phyloP scores from a whole-genome alignment of 1,140 invertebrate species.

The Cecropterus lyciades region DNA sequence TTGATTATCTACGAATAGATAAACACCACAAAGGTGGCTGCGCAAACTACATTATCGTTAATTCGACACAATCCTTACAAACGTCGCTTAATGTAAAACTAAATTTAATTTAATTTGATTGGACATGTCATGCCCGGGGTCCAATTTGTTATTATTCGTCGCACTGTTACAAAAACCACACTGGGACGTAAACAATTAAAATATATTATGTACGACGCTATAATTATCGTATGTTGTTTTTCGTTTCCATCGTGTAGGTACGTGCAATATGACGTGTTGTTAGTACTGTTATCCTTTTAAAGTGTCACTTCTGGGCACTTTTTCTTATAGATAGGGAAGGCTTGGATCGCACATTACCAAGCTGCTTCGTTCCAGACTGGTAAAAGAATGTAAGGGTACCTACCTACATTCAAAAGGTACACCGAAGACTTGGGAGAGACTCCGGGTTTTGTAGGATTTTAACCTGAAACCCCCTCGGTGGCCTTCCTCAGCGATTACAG shows the following conservation, averaged over 20 bases:
- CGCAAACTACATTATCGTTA: constrained; percentile 34
- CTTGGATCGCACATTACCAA: too few species aligned
- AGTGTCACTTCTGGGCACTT: too few species aligned
- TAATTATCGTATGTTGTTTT: constrained; percentile 43
- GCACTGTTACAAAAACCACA: constrained; percentile 61
- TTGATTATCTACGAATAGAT: constrained; percentile 1
- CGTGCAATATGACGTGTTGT: too few species aligned
- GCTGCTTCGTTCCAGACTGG: too few species aligned
- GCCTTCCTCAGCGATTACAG: too few species aligned
- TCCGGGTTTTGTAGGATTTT: too few species aligned
- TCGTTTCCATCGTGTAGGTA: constrained; percentile 5
- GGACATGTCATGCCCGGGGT: constrained; percentile 53
- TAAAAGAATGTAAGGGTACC: too few species aligned
- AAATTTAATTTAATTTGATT: constrained; percentile 63
- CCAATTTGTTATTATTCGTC: constrained; percentile 66
- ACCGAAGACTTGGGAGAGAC: too few species aligned
- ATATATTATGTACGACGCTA: constrained; percentile 57
- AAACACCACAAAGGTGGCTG: constrained; percentile 16
- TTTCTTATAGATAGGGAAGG: too few species aligned
- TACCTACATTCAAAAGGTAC: too few species aligned
- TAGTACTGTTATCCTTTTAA: too few species aligned
- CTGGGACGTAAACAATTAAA: constrained; percentile 69
- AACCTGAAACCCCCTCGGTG: too few species aligned
- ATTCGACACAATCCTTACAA: constrained; percentile 43
- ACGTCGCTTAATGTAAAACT: constrained; percentile 51